Evolutionary conservation across 2,888 invertebrate species (phyloP).

Genomic region (Adelphocoris suturalis): DNA sequence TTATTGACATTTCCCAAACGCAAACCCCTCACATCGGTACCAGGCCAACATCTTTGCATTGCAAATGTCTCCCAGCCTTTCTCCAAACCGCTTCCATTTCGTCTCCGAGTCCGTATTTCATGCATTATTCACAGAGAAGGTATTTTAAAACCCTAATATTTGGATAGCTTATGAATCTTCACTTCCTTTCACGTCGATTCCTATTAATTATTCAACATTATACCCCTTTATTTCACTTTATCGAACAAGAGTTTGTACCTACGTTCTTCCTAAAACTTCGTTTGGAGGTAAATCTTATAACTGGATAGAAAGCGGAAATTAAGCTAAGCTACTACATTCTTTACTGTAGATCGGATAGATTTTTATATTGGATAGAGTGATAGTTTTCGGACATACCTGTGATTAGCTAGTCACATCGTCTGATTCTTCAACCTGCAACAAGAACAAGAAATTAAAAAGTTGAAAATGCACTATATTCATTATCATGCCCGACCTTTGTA

Average conservation of each 20-base stretch:
- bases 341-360: no score
- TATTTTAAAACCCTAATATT: slow-evolving; percentile 1
- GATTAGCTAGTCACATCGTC: background rate
- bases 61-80: slow-evolving; percentile 1
- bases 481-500: no score
- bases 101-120: background rate
- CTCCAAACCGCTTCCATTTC: slow-evolving; percentile 1
- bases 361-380: no score
- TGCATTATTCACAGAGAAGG: background rate
- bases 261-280: background rate
- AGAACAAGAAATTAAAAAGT: background rate
- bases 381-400: background rate
- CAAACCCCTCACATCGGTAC: background rate
- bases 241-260: background rate
- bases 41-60: slow-evolving; percentile 10
- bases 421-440: background rate
- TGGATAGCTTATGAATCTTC: slow-evolving; percentile 20
- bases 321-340: no score
- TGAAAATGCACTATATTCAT: no score
- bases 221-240: background rate
- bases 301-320: no score
- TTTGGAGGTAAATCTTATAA: no score
- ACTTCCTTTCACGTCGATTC: background rate
- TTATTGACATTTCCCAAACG: slow-evolving; percentile 25
- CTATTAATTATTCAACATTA: background rate